Conservation (phyloP, 1,140 invertebrate genomes). For the Philopotamus ludificatus region DNA sequence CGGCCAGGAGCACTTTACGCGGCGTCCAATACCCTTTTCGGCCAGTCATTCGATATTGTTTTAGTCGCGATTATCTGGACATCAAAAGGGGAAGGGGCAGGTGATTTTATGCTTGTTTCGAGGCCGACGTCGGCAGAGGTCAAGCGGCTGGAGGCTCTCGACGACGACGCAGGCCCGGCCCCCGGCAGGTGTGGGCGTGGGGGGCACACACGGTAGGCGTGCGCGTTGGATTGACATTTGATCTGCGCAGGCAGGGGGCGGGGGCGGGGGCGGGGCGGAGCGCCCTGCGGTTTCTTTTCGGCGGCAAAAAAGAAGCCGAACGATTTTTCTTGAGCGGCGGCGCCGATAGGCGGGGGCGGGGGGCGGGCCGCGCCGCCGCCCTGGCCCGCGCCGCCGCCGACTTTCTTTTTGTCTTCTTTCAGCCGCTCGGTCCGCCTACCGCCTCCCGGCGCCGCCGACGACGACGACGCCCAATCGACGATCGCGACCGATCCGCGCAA, state of each 20-base stretch:
- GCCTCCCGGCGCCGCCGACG: background rate
- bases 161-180: constrained; percentile 26
- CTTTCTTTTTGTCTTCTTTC: constrained; percentile 26
- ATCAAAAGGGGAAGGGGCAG: too few species aligned
- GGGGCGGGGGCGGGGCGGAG: constrained; percentile 33
- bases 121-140: too few species aligned
- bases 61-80: too few species aligned
- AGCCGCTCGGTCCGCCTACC: constrained; percentile 4
- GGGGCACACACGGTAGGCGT: constrained; percentile 1
- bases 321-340: constrained; percentile 27
- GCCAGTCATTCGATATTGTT: too few species aligned
- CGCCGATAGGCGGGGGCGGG: constrained; percentile 24
- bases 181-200: constrained; percentile 33
- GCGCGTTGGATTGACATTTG: constrained; percentile 27
- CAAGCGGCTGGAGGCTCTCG: constrained; percentile 12
- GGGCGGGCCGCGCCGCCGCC: constrained; percentile 35
- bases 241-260: constrained; percentile 38
- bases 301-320: constrained; percentile 41
- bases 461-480: background rate
- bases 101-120: too few species aligned
- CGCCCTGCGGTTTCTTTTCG: constrained; percentile 42
- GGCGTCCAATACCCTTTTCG: too few species aligned
- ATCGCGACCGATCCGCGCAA: background rate
- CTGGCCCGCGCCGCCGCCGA: constrained; percentile 25
- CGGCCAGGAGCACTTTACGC: too few species aligned